Evolutionary conservation across 2,797 vertebrate genomes (phyloP), one percentile per base, ranked within the genome.

Genomic region (Vespertilio murinus): DNA sequence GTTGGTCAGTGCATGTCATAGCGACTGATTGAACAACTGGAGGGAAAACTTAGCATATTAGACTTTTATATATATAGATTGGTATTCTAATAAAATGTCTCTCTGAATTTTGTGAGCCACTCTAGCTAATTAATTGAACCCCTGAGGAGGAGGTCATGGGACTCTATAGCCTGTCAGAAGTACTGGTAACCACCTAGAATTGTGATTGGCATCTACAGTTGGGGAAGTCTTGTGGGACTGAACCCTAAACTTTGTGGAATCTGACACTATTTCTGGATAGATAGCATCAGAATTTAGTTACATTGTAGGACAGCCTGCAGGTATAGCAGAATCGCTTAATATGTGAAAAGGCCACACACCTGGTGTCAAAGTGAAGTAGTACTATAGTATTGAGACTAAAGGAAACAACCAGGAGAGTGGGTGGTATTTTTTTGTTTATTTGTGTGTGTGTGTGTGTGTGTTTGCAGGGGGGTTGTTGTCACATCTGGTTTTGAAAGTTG

Each of bases 11-110:
- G 56, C 56, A 28, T 2, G 4, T 28, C 56, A 59, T 59, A 59
- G 25, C 11, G 11, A 59, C 25, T 1, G 5, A 11, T 59, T 2
- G 8, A 5, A 56, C 9, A 2, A 22, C 23, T 0, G 9, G 54
- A 56, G 54, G 56, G 25, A 59, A 56, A 11, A 59, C 5, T 59
- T 59, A 28, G 25, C 56, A 59, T 59, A 59, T 56, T 12, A 56
- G 54, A 11, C 54, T 56, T 56, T 52, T 52, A 20, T 20, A 52
- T 17, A 20, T 52, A 52, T 52, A 52, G 49, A 52, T 52, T 52
- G 49, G 49, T 52, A 52, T 28, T 61, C 49, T 61, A 77, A 9
- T 69, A 70, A 89, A 70, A 52, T 52, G 1, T 42, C 61, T 84
- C 33, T 61, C 33, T 61, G 49, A 77, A 33, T 89, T 93, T 33